Percentiles rank a stretch among this genome's conserved stretches.
phyloP scores from a whole-genome alignment of 2,888 invertebrate species.

The Tricholauxania praeusta region DNA sequence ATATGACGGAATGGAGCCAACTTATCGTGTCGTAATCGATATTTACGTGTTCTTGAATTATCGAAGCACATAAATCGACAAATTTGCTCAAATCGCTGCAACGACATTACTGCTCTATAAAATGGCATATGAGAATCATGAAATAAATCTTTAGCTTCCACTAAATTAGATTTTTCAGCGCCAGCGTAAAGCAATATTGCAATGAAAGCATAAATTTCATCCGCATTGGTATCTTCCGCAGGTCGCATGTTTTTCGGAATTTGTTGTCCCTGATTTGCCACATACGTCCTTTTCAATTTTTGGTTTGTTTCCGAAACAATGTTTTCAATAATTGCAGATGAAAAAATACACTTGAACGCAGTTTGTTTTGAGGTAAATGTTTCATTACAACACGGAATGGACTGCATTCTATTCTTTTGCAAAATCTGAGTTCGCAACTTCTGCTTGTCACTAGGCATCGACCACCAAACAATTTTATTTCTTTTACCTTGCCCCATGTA shows the following conservation, averaged over 20 bases:
- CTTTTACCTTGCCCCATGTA: neutral
- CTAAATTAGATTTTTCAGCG: slow-evolving; percentile 36
- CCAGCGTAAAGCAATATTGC: slow-evolving; percentile 25
- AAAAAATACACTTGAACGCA: neutral
- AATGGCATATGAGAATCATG: slow-evolving; percentile 32
- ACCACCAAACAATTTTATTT: neutral
- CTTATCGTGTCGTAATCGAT: slow-evolving; percentile 36
- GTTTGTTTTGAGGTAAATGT: neutral
- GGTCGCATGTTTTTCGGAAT: slow-evolving; percentile 30
- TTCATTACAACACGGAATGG: neutral
- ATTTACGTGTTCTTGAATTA: slow-evolving; percentile 36
- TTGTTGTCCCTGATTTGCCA: slow-evolving; percentile 23
- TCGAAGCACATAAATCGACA: slow-evolving; percentile 36
- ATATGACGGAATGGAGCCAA: slow-evolving; percentile 36
- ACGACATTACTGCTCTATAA: slow-evolving; percentile 36
- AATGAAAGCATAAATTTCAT: slow-evolving; percentile 37
- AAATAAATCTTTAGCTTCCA: slow-evolving; percentile 28
- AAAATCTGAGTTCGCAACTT: neutral
- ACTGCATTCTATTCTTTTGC: neutral
- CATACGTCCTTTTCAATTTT: slow-evolving; percentile 24
- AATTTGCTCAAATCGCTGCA: slow-evolving; percentile 36
- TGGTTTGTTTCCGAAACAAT: slow-evolving; percentile 26
- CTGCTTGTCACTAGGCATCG: neutral
- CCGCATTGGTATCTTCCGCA: slow-evolving; percentile 30
- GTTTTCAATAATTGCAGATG: neutral